Evolutionary conservation across 2,113 vertebrate species (phyloP).

Genomic region (Petrocephalus zakoni): DNA sequence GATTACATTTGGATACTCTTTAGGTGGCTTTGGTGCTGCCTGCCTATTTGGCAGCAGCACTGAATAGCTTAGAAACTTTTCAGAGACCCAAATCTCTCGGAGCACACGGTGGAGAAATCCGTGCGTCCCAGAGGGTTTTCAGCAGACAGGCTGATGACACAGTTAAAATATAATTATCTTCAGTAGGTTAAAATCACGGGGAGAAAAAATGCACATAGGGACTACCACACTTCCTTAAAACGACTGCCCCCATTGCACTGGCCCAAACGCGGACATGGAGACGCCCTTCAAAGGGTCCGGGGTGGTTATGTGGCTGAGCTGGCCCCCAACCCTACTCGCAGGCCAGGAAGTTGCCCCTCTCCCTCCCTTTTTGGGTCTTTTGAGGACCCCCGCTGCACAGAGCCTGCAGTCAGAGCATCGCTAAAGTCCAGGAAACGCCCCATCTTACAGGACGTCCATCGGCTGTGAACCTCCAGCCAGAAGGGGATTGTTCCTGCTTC

Average conservation of each 20-base stretch:
- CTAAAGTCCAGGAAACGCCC: not conserved
- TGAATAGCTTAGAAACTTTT: not conserved
- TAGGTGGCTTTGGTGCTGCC: constrained; percentile 4
- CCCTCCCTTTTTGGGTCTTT: not conserved
- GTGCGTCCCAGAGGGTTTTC: not conserved
- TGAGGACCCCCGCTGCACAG: not conserved
- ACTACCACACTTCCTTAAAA: not conserved
- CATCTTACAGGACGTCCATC: not conserved
- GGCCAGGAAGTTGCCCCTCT: not conserved
- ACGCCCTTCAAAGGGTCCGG: not conserved
- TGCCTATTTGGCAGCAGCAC: not conserved
- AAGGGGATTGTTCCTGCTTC: not conserved
- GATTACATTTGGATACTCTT: not conserved
- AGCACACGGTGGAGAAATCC: not conserved
- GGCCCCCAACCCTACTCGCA: not conserved
- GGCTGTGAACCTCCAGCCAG: not conserved
- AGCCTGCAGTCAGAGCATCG: not conserved
- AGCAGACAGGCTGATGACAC: not conserved
- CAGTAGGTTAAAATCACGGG: not conserved
- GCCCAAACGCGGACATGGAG: not conserved
- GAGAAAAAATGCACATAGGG: not conserved
- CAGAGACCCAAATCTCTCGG: not conserved
- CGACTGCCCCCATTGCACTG: not conserved
- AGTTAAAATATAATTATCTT: not conserved
- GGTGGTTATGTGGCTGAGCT: not conserved